A percentile compares a stretch with the other conserved stretches of the same genome.
phyloP scores from a whole-genome alignment of 2,888 invertebrate genomes.

The Brachyopa scutellaris region DNA sequence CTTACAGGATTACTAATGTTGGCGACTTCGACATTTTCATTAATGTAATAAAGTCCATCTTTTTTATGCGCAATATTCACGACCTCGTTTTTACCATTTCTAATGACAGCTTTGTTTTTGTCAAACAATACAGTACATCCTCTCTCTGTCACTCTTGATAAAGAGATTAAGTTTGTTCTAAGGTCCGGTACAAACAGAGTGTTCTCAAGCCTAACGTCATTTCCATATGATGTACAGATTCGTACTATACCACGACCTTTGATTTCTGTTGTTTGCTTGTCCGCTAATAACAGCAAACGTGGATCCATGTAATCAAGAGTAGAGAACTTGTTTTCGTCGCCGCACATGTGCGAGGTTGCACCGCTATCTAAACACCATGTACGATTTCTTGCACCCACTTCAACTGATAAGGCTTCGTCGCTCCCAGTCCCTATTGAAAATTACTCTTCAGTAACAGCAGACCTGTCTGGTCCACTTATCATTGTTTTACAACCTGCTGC shows the following conservation, averaged over 20 bases:
- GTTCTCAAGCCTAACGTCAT: too few species aligned
- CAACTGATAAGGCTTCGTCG: not conserved
- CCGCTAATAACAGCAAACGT: slow-evolving; percentile 36
- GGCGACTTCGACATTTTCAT: too few species aligned
- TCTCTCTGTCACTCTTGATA: too few species aligned
- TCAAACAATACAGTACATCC: too few species aligned
- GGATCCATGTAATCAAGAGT: not conserved
- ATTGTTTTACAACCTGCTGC: not conserved
- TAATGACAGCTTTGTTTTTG: too few species aligned
- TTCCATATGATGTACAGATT: not conserved
- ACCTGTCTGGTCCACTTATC: not conserved
- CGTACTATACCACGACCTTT: slow-evolving; percentile 19
- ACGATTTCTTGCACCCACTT: not conserved
- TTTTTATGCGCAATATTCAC: too few species aligned
- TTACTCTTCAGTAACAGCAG: not conserved
- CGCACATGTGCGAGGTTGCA: slow-evolving; percentile 43
- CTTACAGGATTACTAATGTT: too few species aligned
- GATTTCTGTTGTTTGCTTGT: slow-evolving; percentile 26
- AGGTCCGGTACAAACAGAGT: too few species aligned
- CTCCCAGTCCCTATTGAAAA: not conserved
- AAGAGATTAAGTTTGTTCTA: too few species aligned
- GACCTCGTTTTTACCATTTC: too few species aligned
- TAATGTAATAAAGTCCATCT: too few species aligned
- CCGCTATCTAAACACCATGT: slow-evolving; percentile 50
- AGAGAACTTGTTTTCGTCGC: slow-evolving; percentile 22